A percentile compares a stretch with the other conserved stretches of the same genome.
Evolutionary conservation across 2,888 invertebrate species (phyloP).

Genomic region (Perdita meconis): DNA sequence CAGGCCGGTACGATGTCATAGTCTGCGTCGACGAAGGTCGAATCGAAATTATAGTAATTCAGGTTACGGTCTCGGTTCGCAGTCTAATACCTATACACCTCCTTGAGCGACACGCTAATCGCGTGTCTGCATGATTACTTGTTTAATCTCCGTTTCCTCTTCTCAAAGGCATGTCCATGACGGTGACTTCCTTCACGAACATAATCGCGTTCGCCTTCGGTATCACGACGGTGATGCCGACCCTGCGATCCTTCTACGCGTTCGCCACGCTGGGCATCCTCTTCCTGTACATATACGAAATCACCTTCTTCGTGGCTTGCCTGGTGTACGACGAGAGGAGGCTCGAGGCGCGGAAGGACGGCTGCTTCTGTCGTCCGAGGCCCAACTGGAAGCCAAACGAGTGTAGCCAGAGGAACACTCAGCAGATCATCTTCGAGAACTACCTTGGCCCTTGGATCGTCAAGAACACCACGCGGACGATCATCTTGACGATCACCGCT

Average conservation of each 20-base stretch:
- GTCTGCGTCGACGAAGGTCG: neutral
- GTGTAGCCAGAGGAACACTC: constrained; percentile 83
- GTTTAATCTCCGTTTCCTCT: too few relatives aligned
- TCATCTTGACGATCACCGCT: constrained; percentile 79
- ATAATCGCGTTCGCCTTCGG: constrained; percentile 85
- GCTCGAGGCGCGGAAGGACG: constrained; percentile 77
- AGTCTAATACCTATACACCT: too few relatives aligned
- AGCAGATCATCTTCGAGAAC: constrained; percentile 81
- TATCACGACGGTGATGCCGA: constrained; percentile 85
- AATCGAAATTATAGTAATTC: too few relatives aligned
- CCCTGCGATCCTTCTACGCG: constrained; percentile 85
- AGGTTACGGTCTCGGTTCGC: too few relatives aligned
- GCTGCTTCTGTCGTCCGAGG: constrained; percentile 77
- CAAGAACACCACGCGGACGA: constrained; percentile 81
- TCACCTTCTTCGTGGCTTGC: constrained; percentile 85
- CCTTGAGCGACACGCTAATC: too few relatives aligned
- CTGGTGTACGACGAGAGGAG: constrained; percentile 84
- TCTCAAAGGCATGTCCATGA: constrained; percentile 83
- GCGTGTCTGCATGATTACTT: too few relatives aligned
- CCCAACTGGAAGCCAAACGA: constrained; percentile 81
- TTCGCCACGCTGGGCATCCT: constrained; percentile 85
- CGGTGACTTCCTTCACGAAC: constrained; percentile 85
- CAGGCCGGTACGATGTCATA: constrained; percentile 81
- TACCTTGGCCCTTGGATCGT: constrained; percentile 82
- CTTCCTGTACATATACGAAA: constrained; percentile 83